phyloP scores from a whole-genome alignment of 2,797 vertebrate genomes.

The Sebastes hubbsi region DNA sequence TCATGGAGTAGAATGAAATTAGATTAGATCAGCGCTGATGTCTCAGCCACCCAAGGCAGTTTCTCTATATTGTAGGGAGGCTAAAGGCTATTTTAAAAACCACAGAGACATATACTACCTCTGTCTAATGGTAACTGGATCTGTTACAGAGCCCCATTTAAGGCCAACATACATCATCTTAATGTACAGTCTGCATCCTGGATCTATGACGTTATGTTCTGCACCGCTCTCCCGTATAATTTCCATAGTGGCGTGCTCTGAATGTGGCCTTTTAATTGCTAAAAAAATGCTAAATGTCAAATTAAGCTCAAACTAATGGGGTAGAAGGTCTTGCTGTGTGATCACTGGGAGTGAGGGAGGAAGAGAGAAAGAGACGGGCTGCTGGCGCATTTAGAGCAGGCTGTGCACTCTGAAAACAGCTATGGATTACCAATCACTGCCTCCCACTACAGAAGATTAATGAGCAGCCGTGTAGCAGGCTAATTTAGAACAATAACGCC shows the following conservation, averaged over 20 bases:
- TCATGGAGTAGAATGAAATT: conserved; percentile 74
- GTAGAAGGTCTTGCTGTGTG: conserved; percentile 76
- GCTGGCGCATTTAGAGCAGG: conserved; percentile 82
- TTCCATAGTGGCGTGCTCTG: conserved; percentile 65
- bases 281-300: conserved; percentile 85
- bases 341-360: conserved; percentile 75
- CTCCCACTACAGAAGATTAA: conserved; percentile 90
- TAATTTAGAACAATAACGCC: conserved; percentile 98
- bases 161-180: conserved; percentile 76
- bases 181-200: conserved; percentile 74
- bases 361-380: conserved; percentile 66
- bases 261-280: conserved; percentile 82
- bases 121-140: conserved; percentile 78
- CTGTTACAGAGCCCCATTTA: conserved; percentile 73
- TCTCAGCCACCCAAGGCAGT: conserved; percentile 75
- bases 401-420: conserved; percentile 85
- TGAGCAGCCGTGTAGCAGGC: conserved; percentile 90
- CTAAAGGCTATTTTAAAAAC: conserved; percentile 70
- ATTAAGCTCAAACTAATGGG: conserved; percentile 87
- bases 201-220: conserved; percentile 68
- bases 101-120: conserved; percentile 73
- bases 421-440: conserved; percentile 97
- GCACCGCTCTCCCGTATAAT: conserved; percentile 50
- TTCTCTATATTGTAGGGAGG: conserved; percentile 62
- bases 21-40: conserved; percentile 77